Percentiles rank a stretch among this genome's conserved stretches.
Evolutionary conservation across 2,113 vertebrate species (phyloP).

Genomic region (Hemicordylus capensis): DNA sequence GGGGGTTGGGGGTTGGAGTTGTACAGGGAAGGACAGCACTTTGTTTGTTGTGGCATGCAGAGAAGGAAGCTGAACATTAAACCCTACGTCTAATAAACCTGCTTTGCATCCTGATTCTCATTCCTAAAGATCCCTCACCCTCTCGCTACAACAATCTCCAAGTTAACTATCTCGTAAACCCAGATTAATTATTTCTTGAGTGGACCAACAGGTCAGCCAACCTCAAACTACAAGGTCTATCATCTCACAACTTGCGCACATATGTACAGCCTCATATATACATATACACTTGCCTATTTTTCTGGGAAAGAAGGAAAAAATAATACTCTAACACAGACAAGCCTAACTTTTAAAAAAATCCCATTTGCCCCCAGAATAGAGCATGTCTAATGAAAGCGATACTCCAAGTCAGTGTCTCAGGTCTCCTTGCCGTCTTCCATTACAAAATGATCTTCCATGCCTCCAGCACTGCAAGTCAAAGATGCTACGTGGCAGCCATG

Average conservation of each 20-base stretch:
- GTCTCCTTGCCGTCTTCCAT: slow-evolving; percentile 1
- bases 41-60: too few species aligned
- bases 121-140: too few species aligned
- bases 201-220: neutral
- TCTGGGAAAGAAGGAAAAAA: neutral
- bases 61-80: neutral
- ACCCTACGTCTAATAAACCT: neutral
- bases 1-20: too few species aligned
- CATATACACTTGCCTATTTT: neutral
- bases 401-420: rapidly evolving
- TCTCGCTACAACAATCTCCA: too few species aligned
- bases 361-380: neutral
- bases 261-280: neutral
- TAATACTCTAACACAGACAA: neutral
- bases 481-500: rapidly evolving
- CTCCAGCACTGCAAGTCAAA: slow-evolving; percentile 16
- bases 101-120: too few species aligned
- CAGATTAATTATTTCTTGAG: neutral
- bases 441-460: neutral
- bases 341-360: neutral
- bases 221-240: neutral
- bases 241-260: neutral
- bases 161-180: neutral
- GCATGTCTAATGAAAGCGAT: slow-evolving; percentile 24
- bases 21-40: too few species aligned